Percentiles rank a stretch among this genome's conserved stretches.
These are phyloP conservation scores for Astreopora myriophthalma DNA, from an alignment of 64 coral and sea anemone species.

Conservation along the genomic window DNA sequence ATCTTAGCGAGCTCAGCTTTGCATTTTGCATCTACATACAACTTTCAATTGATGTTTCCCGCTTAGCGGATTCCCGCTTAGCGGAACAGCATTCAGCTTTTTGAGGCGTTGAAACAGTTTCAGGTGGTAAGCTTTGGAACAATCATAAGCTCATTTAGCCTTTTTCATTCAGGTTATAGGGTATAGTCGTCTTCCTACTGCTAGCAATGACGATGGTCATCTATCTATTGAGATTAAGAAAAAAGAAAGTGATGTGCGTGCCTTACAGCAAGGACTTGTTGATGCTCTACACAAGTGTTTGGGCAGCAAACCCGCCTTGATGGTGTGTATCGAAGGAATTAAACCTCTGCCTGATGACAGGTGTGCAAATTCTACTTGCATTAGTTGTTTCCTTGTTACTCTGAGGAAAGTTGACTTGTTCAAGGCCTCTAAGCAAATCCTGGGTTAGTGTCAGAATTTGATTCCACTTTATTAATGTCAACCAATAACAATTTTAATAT, in stretches of 20 bases:
- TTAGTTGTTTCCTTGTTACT: not conserved
- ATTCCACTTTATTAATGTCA: too few species aligned
- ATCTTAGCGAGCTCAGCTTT: not conserved
- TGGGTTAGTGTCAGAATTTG: too few species aligned
- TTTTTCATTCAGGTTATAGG: conserved; percentile 78
- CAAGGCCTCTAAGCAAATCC: too few species aligned
- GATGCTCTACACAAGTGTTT: conserved; percentile 79
- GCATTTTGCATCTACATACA: not conserved
- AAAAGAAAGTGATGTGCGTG: conserved; percentile 80
- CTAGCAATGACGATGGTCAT: conserved; percentile 90
- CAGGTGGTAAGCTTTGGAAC: too few species aligned
- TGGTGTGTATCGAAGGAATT: conserved; percentile 93
- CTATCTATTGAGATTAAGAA: conserved; percentile 83
- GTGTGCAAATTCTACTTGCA: not conserved
- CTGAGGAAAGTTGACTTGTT: too few species aligned
- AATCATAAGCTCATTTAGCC: not conserved
- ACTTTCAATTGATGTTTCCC: too few species aligned
- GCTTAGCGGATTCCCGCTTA: too few species aligned
- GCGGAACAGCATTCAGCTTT: too few species aligned
- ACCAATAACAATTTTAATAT: too few species aligned
- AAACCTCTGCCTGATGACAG: conserved; percentile 93
- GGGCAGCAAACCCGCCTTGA: conserved; percentile 80
- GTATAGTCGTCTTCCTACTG: conserved; percentile 78
- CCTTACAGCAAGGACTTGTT: conserved; percentile 69
- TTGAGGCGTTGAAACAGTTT: too few species aligned